Base-by-base conservation (phyloP, 2,113 vertebrate genomes). In the Rhinolophus sinicus region DNA sequence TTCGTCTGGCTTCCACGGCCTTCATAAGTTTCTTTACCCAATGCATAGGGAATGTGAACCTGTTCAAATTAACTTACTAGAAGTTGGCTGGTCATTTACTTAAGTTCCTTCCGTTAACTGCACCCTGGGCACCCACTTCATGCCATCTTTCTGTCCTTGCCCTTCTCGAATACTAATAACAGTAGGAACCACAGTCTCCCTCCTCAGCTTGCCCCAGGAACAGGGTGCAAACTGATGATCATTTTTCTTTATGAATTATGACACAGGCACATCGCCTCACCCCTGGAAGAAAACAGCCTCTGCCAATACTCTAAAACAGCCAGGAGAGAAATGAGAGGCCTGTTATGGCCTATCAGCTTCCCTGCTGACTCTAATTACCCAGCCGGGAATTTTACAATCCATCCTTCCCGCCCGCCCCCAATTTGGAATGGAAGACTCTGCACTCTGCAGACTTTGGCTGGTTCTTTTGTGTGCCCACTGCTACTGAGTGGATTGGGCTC, bases 331-430 rank as follows among this genome's bases (percentile, higher is more conserved):
- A 99, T 97, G 98, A 98, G 98, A 98, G 98, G 96, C 96, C 96
- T 97, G 98, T 96, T 0, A 30, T 93, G 97, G 98, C 98, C 97
- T 97, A 94, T 98, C 97, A 95, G 97, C 98, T 97, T 98, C 98
- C 99, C 98, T 38, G 98, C 98, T 98, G 99, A 98, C 98, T 99
- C 98, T 99, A 99, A 99, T 99, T 98, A 99, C 98, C 97, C 98
- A 98, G 98, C 96, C 47, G 75, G 98, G 98, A 98, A 98, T 98
- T 98, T 98, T 97, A 98, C 98, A 98, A 97, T 98, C 98, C 98
- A 97, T 98, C 98, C 98, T 87, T 35, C 83, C 93, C 80, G 30
- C 82, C 94, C 15, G 47, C 67, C 89, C 72, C 88, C 77, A 26
- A 44, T 13, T 69, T 88, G 97, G 95, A 88, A 95, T 69, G 21